Evolutionary conservation across 2,888 invertebrate species (phyloP).

Genomic region (Platynereis dumerilii): DNA sequence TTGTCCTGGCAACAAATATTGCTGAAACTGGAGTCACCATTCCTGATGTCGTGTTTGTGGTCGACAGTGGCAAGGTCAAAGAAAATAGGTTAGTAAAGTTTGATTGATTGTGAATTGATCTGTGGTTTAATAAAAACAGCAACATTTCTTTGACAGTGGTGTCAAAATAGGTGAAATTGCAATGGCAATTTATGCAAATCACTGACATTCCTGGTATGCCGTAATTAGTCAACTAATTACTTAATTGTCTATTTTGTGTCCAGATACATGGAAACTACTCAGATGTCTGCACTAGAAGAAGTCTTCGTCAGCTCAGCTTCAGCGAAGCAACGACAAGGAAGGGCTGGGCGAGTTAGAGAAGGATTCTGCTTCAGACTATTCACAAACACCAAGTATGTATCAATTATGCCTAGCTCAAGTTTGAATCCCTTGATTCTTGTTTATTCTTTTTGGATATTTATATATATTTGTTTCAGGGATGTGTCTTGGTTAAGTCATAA

Average conservation of each 20-base stretch:
- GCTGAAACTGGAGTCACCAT: constrained; percentile 62
- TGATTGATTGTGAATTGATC: too few species aligned
- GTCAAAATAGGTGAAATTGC: too few species aligned
- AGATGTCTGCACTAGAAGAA: constrained; percentile 57
- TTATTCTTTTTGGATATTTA: neutral
- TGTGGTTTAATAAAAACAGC: too few species aligned
- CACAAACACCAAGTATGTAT: constrained; percentile 47
- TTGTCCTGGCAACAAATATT: constrained; percentile 61
- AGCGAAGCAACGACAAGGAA: constrained; percentile 56
- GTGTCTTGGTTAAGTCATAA: neutral
- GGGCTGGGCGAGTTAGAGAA: constrained; percentile 56
- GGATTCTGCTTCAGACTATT: constrained; percentile 58
- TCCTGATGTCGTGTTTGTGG: constrained; percentile 60
- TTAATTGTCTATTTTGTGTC: neutral
- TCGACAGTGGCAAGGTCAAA: constrained; percentile 59
- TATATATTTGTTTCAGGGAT: neutral
- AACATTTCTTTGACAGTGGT: too few species aligned
- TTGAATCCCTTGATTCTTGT: neutral
- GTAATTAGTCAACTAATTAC: too few species aligned
- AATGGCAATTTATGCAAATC: too few species aligned
- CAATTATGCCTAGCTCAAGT: neutral
- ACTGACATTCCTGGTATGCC: too few species aligned
- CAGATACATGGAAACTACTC: constrained; percentile 58
- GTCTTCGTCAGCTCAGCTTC: constrained; percentile 59
- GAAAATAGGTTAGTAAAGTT: constrained; percentile 55